Conservation (phyloP, 2,113 vertebrate species). For the Phasianus colchicus region DNA sequence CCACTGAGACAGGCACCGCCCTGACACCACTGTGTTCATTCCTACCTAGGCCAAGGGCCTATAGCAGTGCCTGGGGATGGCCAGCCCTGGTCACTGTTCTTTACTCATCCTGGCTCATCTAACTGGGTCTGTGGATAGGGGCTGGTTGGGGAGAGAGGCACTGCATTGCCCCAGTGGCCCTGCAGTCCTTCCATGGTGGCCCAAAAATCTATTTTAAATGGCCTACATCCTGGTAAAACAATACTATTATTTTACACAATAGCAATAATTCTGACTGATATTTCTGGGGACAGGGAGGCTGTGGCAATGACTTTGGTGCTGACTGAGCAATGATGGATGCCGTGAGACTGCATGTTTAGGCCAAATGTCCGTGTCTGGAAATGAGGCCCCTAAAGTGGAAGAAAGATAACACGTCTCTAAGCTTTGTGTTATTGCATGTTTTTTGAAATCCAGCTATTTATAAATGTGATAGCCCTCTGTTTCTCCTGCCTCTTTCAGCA, state of each 20-base stretch:
- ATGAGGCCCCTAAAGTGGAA: background rate
- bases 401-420: background rate
- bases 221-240: background rate
- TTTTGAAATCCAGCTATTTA: slow-evolving; percentile 44
- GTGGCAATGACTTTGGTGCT: background rate
- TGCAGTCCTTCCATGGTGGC: background rate
- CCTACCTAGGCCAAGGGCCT: background rate
- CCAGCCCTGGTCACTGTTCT: rapidly evolving
- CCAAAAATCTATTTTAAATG: background rate
- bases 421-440: background rate
- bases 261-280: background rate
- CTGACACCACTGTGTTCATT: background rate
- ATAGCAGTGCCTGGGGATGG: background rate
- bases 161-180: rapidly evolving
- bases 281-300: background rate
- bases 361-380: rapidly evolving
- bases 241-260: background rate
- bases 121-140: rapidly evolving
- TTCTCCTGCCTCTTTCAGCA: slow-evolving; percentile 53
- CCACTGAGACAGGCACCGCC: background rate
- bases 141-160: background rate
- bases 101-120: background rate
- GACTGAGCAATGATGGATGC: rapidly evolving
- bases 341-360: background rate
- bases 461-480: slow-evolving; percentile 57